Evolutionary conservation across 2,113 vertebrate genomes (phyloP).

Genomic region (Callorhinus ursinus): DNA sequence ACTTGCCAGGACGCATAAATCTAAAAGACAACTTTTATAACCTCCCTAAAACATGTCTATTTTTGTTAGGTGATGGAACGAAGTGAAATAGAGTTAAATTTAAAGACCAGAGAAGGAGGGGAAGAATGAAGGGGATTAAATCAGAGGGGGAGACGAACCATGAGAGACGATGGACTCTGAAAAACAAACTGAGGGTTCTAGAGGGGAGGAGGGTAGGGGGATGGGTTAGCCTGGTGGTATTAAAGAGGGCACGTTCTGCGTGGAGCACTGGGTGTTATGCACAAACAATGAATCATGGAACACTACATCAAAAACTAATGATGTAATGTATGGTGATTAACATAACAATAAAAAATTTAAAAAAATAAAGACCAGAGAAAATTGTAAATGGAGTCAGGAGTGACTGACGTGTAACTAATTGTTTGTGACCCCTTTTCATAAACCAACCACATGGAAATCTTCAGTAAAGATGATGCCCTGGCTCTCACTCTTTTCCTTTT

Average conservation of each 20-base stretch:
- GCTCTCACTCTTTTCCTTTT: neutral
- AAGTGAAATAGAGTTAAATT: neutral
- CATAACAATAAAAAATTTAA: no score
- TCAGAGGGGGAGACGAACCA: no score
- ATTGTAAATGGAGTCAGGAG: neutral
- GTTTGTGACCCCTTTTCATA: neutral
- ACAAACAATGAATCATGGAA: no score
- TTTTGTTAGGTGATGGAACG: neutral
- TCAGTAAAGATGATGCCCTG: neutral
- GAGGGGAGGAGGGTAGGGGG: no score
- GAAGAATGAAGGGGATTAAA: no score
- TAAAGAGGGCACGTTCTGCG: no score
- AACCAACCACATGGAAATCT: neutral
- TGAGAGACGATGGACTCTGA: no score
- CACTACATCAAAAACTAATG: no score
- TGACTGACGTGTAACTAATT: neutral
- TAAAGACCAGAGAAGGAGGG: neutral
- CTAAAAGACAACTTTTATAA: neutral
- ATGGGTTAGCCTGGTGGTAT: no score
- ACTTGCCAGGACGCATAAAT: neutral
- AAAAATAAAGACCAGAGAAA: neutral
- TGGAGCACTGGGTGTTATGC: no score
- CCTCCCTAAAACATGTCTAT: neutral
- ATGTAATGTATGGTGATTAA: no score
- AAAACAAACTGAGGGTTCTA: no score